Evolutionary conservation across 2,888 invertebrate genomes (phyloP).

Genomic region (Tineola bisselliella): DNA sequence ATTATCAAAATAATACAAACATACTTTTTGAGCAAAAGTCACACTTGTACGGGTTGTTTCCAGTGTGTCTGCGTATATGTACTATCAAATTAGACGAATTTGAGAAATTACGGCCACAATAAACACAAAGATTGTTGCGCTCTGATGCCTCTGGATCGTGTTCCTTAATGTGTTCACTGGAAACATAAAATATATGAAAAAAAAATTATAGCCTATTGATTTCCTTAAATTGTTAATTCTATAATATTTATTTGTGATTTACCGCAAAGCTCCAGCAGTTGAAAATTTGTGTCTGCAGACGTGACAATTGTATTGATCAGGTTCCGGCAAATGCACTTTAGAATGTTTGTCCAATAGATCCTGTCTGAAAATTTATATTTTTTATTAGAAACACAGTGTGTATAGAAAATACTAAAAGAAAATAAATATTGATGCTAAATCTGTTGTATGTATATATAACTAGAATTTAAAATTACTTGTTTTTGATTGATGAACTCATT

Average conservation of each 20-base stretch:
- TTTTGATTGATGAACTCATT: too few relatives aligned
- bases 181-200: background rate
- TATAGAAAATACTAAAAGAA: background rate
- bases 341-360: constrained; percentile 73
- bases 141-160: constrained; percentile 16
- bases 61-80: constrained; percentile 74
- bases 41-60: constrained; percentile 72
- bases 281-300: constrained; percentile 69
- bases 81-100: constrained; percentile 72
- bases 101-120: constrained; percentile 69
- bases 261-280: constrained; percentile 67
- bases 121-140: constrained; percentile 62
- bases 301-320: constrained; percentile 64
- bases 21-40: constrained; percentile 69
- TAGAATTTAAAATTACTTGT: too few relatives aligned
- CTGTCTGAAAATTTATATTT: constrained; percentile 50
- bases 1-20: too few relatives aligned
- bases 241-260: too few relatives aligned
- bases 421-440: background rate
- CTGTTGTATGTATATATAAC: too few relatives aligned
- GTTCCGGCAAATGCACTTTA: constrained; percentile 67
- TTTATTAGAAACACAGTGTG: background rate
- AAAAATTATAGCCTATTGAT: too few relatives aligned
- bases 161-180: constrained; percentile 21
- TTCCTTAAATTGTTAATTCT: too few relatives aligned